These are phyloP conservation scores for Enteromius unitaeniatus DNA, from an alignment of 2,797 vertebrate genomes.

Conservation along the genomic window DNA sequence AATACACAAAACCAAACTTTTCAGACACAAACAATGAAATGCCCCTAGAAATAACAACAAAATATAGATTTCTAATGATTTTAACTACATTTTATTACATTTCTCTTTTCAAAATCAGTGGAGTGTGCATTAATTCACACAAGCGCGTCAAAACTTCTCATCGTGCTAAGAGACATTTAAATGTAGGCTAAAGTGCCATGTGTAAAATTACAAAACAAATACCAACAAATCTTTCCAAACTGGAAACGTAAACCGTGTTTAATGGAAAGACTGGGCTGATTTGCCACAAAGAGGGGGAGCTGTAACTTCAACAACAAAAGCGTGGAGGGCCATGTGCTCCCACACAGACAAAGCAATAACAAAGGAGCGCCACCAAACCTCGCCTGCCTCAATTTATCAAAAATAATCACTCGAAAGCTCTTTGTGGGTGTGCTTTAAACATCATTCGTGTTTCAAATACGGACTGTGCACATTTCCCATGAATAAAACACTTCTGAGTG, in stretches of 20 bases:
- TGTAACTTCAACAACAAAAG: conserved; percentile 85
- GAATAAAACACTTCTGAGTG: background rate
- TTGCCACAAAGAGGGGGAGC: conserved; percentile 71
- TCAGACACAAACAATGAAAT: no score
- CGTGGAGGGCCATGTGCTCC: conserved; percentile 93
- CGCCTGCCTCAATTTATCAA: background rate
- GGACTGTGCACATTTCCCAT: background rate
- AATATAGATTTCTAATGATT: background rate
- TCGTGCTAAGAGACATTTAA: background rate
- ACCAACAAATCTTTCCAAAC: background rate
- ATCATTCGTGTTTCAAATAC: background rate
- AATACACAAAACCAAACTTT: background rate
- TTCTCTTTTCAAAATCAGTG: background rate
- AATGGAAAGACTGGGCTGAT: background rate
- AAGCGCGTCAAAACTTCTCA: background rate
- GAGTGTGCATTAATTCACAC: background rate
- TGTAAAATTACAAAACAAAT: background rate
- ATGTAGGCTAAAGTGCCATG: background rate
- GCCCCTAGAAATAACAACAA: background rate
- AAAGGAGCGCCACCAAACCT: conserved; percentile 76
- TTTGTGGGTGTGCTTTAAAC: background rate
- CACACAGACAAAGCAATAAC: conserved; percentile 97
- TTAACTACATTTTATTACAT: background rate
- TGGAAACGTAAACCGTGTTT: background rate
- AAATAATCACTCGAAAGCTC: background rate